Evolutionary conservation across 2,888 invertebrate species (phyloP).

Genomic region (Drymonia ruficornis): DNA sequence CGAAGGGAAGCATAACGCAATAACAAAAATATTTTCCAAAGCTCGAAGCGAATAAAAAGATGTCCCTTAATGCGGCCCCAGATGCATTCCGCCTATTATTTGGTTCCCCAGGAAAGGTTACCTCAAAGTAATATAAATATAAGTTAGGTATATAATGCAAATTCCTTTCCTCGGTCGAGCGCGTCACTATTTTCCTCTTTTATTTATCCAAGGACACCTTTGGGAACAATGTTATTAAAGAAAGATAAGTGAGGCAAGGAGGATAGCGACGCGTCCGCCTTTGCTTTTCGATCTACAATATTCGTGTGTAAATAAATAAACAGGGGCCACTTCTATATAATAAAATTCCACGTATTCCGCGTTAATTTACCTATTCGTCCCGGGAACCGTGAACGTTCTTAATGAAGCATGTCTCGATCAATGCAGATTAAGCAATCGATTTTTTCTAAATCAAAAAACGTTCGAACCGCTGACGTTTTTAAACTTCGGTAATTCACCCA

Average conservation of each 20-base stretch:
- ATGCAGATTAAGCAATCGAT: conserved; percentile 33
- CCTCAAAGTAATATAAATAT: conserved; percentile 68
- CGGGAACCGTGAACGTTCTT: conserved; percentile 1
- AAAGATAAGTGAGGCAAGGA: conserved; percentile 61
- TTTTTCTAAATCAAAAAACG: conserved; percentile 21
- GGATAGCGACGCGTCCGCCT: conserved; percentile 44
- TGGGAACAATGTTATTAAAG: conserved; percentile 74
- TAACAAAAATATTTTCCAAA: conserved; percentile 83
- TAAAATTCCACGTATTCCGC: conserved; percentile 14
- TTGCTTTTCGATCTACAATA: conserved; percentile 47
- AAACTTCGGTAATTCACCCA: conserved; percentile 29
- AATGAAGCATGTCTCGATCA: neutral
- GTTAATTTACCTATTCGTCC: conserved; percentile 13
- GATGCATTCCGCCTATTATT: conserved; percentile 81
- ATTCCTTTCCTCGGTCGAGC: conserved; percentile 58
- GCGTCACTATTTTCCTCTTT: conserved; percentile 61
- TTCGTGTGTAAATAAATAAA: conserved; percentile 41
- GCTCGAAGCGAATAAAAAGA: conserved; percentile 78
- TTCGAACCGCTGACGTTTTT: conserved; percentile 35
- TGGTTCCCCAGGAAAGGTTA: conserved; percentile 71
- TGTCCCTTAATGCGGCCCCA: conserved; percentile 80
- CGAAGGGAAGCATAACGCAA: conserved; percentile 62
- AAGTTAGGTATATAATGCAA: conserved; percentile 72
- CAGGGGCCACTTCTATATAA: conserved; percentile 31
- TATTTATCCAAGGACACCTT: conserved; percentile 61